Evolutionary conservation across 2,113 vertebrate species (phyloP), one percentile per base, ranked within the genome.

Genomic region (Dipodomys spectabilis): DNA sequence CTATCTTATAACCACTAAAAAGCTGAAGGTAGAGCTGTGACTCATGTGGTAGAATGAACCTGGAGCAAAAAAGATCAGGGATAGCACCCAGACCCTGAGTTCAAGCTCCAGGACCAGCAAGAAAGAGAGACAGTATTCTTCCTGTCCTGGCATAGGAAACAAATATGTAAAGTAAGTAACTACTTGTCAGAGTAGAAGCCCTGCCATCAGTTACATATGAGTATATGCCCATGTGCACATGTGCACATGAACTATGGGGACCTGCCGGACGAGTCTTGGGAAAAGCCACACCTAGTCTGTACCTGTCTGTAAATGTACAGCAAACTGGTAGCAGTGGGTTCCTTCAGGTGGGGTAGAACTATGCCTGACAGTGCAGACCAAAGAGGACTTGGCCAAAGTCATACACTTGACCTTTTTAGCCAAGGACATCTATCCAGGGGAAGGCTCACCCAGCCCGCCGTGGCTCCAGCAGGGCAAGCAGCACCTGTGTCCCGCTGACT

Each of bases 401-500:
- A 0, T 12, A 45, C 39, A 12, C 22, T 1, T 16, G 5, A 53
- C 35, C 82, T 90, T 35, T 67, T 5, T 30, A 45, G 62, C 8
- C 4, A 69, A 68, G 39, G 67, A 13, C 3, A 4, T 81, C 44
- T 20, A 22, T 9, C 19, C 20, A 18, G 35, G 92, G 30, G 0
- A 23, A 19, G 64, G 93, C 97, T 98, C 95, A 99, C 99, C 99
- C 99, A 18, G 98, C 98, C 97, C 99, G 99, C 97, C 99, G 97
- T 0, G 98, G 98, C 94, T 99, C 99, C 97, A 99, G 97, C 98
- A 99, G 96, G 0, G 99, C 99, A 83, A 99, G 98, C 84, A 99
- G 98, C 97, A 99, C 99, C 97, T 99, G 99, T 9, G 98, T 99
- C 87, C 99, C 99, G 0, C 99, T 99, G 91, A 99, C 99, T 1